Base-by-base conservation (phyloP, 92 coral and sea anemone species). In the Paramuricea clavata region DNA sequence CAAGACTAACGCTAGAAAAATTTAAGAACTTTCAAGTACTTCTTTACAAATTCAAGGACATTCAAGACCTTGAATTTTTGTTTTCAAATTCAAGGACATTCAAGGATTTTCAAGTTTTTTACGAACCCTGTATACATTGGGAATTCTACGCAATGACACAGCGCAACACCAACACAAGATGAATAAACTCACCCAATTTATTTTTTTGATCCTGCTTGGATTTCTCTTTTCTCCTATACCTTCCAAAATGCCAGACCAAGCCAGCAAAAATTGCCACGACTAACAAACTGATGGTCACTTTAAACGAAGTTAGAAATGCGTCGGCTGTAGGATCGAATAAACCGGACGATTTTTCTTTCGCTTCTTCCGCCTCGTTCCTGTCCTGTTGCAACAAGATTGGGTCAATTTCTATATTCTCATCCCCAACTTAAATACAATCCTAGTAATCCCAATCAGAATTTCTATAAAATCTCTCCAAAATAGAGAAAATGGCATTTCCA, bases 291-390 rank as follows among this genome's bases (percentile, higher is more conserved):
- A 76, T 76, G 0, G 82, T 76, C 21, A 76, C 68, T 32, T 76
- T 76, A n/a, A 50, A 76, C 2, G 82, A 76, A 54, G 27, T 54
- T 22, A 2, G 56, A 17, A 76, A 76, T 6, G 82, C 67, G 0
- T 49, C 68, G 2, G 67, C 68, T 5, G 21, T 50, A 13, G 89
- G 56, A 73, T 93, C 93, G 27, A 93, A 90, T 26, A 93, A 59
- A 76, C 93, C 93, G 13, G 93, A 87, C 35, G 93, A 85, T n/a
- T 82, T 83, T 61, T 90, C 93, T 43, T 82, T 86, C 41, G 92
- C 93, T 62, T 76, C 82, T 16, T 90, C 65, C 1, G 92, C 92
- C 67, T 76, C 85, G 32, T 82, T 65, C 8, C 80, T 64, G 9
- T 74, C 93, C 95, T 93, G 80, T 21, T 62, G 16, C 30, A 33